Conservation (phyloP, 2,113 vertebrate species). For the Callorhinus ursinus region DNA sequence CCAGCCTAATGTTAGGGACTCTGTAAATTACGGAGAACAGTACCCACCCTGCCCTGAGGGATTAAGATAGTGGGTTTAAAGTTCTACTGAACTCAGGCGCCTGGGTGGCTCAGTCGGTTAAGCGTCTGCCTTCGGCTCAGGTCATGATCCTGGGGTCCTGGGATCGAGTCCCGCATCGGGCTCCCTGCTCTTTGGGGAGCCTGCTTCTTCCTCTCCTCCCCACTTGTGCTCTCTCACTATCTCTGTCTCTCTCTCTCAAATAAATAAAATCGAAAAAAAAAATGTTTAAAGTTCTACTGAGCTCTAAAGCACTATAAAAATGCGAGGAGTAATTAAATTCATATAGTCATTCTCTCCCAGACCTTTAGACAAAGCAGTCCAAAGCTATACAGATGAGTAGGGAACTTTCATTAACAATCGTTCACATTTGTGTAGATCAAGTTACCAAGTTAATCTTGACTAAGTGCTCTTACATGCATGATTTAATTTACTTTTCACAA, state of each 20-base stretch:
- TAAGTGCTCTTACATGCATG: not conserved
- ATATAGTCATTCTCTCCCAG: not conserved
- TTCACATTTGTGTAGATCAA: not conserved
- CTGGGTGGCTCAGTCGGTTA: too few species aligned
- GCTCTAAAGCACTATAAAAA: not conserved
- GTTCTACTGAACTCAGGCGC: not conserved
- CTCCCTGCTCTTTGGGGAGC: too few species aligned
- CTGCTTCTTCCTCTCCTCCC: too few species aligned
- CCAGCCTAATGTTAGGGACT: not conserved
- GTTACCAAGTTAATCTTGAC: conserved; percentile 1
- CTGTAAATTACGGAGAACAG: not conserved
- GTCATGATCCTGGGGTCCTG: too few species aligned
- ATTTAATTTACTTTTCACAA: conserved; percentile 13
- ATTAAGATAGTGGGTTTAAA: not conserved
- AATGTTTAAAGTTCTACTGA: not conserved
- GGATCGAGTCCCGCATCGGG: too few species aligned
- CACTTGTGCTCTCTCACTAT: too few species aligned
- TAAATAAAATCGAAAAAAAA: too few species aligned
- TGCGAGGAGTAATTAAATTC: not conserved
- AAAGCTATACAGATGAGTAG: not conserved
- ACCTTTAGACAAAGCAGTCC: not conserved
- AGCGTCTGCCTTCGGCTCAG: too few species aligned
- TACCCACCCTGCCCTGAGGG: not conserved
- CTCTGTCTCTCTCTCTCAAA: too few species aligned
- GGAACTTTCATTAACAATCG: not conserved